phyloP scores from a whole-genome alignment of 2,113 vertebrate genomes.

The Sialia sialis region DNA sequence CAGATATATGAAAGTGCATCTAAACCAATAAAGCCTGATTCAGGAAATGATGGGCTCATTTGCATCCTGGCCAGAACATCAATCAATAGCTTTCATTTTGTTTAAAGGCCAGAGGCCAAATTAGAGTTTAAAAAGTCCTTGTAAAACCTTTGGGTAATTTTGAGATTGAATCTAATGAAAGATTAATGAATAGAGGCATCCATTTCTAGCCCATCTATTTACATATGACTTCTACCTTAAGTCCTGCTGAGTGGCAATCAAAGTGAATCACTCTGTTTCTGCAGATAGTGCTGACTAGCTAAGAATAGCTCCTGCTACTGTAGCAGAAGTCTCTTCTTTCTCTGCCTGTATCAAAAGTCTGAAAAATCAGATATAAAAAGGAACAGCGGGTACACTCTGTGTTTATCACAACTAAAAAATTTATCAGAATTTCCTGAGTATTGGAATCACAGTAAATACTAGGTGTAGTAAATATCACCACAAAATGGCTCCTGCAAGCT shows the following conservation, averaged over 20 bases:
- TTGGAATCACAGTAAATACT: not conserved
- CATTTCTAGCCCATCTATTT: slow-evolving; percentile 65
- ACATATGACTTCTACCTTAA: slow-evolving; percentile 67
- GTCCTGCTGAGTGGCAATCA: slow-evolving; percentile 57
- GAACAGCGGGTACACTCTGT: not conserved
- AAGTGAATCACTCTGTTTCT: slow-evolving; percentile 42
- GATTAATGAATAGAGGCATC: slow-evolving; percentile 69
- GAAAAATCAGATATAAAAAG: not conserved
- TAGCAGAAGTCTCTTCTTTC: not conserved
- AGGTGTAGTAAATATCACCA: not conserved
- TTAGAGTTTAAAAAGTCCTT: slow-evolving; percentile 70
- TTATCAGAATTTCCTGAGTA: not conserved
- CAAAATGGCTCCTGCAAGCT: not conserved
- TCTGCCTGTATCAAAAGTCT: not conserved
- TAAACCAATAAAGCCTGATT: slow-evolving; percentile 62
- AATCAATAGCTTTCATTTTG: slow-evolving; percentile 70
- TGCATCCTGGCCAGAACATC: slow-evolving; percentile 58
- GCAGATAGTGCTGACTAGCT: slow-evolving; percentile 45
- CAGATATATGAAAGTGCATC: slow-evolving; percentile 34
- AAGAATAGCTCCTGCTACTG: slow-evolving; percentile 36
- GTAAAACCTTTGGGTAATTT: slow-evolving; percentile 70
- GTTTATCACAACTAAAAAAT: not conserved
- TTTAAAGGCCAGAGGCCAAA: slow-evolving; percentile 71
- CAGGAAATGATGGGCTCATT: slow-evolving; percentile 51
- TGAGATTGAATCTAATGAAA: slow-evolving; percentile 68